Base-by-base conservation (phyloP, 2,797 vertebrate species). In the Rhinatrema bivittatum region DNA sequence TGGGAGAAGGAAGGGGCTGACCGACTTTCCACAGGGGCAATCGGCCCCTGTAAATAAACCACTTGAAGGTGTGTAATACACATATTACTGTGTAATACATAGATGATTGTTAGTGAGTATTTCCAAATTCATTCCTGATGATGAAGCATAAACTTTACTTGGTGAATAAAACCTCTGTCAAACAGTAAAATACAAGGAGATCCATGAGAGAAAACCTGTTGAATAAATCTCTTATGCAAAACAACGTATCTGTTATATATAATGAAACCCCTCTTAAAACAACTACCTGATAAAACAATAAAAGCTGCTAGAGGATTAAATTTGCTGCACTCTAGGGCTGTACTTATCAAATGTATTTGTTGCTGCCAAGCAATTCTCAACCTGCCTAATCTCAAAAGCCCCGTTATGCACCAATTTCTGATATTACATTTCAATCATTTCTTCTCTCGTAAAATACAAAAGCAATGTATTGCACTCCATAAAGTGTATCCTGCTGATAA, bases 41-140 rank as follows among this genome's bases (percentile, higher is more conserved):
- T n/a, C n/a, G n/a, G n/a, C n/a, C n/a, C n/a, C n/a, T n/a, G n/a
- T n/a, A n/a, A 58, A 60, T 56, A 50, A 57, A 63, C 32, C 35
- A 13, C 47, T 7, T 12, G 48, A 53, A 26, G 53, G 58, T n/a
- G n/a, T n/a, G n/a, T n/a, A 66, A 66, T 46, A 53, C 46, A 64
- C 20, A 46, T 18, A n/a, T n/a, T n/a, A 12, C 36, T 0, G 4
- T 36, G 48, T 41, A 41, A 48, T 52, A 48, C 51, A 46, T 69
- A 60, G 38, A 47, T 32, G 46, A 39, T 53, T 59, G 54, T 68
- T 71, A 65, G 68, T 56, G 62, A 65, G 70, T 68, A 60, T 66
- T 70, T 63, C 72, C 64, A 71, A 74, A 74, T 72, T 69, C 77
- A 65, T 67, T 64, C 41, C 64, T 71, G 58, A 66, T 68, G 58